phyloP scores from a whole-genome alignment of 1,140 invertebrate genomes.

The Caerostris darwini region DNA sequence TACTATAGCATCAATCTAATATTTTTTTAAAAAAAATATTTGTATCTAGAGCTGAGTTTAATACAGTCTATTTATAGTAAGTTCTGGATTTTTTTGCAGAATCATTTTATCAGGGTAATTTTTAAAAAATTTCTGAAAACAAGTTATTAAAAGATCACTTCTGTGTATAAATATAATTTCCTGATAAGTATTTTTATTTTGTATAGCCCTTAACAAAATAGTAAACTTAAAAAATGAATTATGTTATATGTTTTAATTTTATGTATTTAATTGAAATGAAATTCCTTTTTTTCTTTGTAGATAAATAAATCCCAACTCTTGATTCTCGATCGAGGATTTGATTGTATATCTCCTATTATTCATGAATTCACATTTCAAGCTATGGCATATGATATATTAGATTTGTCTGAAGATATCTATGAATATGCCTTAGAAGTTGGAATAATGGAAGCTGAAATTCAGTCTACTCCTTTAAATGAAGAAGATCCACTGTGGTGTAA shows the following conservation, averaged over 20 bases:
- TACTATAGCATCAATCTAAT: no score
- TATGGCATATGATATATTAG: constrained; percentile 67
- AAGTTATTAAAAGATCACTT: no score
- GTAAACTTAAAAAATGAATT: not conserved
- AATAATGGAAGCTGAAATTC: not conserved
- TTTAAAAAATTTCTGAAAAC: no score
- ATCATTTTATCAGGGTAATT: no score
- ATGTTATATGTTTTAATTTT: no score
- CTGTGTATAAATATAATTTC: not conserved
- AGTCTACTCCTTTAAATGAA: constrained; percentile 44
- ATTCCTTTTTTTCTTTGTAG: not conserved
- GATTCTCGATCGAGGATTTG: constrained; percentile 70
- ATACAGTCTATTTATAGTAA: no score
- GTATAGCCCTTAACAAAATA: not conserved
- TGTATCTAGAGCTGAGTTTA: no score
- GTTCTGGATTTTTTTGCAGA: no score
- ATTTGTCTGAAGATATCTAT: constrained; percentile 67
- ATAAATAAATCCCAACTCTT: constrained; percentile 19
- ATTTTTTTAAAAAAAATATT: no score
- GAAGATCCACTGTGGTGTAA: constrained; percentile 50
- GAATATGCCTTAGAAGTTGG: constrained; percentile 20
- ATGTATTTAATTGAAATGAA: not conserved
- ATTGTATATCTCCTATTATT: constrained; percentile 63
- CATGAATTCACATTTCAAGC: constrained; percentile 75
- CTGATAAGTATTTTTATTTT: not conserved